Conservation (phyloP, 2,888 invertebrate species). For the Aethes cnicana region DNA sequence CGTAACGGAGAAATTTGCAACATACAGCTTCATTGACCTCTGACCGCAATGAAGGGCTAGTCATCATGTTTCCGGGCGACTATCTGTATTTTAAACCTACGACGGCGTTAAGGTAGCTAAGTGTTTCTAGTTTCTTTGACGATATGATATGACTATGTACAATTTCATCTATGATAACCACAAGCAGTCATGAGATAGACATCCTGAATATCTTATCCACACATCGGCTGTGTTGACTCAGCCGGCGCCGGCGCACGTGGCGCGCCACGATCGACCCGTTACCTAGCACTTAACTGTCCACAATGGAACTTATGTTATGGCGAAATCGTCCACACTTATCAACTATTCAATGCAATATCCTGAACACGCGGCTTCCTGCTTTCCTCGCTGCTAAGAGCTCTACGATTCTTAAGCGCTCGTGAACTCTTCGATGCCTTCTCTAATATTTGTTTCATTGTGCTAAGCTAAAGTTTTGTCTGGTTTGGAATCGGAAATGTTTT, state of each 20-base stretch:
- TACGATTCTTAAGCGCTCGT: too few species aligned
- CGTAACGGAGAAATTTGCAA: slow-evolving; percentile 35
- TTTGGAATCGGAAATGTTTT: too few species aligned
- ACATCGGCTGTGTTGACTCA: slow-evolving; percentile 40
- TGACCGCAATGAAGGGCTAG: not conserved
- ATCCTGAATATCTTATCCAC: slow-evolving; percentile 17
- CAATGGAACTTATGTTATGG: slow-evolving; percentile 8
- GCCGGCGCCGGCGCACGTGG: slow-evolving; percentile 50
- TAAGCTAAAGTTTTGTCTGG: too few species aligned
- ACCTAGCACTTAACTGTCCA: slow-evolving; percentile 4
- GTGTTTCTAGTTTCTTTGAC: too few species aligned
- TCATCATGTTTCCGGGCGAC: slow-evolving; percentile 4
- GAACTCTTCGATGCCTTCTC: too few species aligned
- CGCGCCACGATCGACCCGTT: slow-evolving; percentile 38
- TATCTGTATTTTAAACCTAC: not conserved
- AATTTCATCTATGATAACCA: not conserved
- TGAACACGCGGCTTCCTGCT: too few species aligned
- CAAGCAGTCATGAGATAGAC: slow-evolving; percentile 8
- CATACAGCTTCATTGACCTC: slow-evolving; percentile 23
- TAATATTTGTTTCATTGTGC: too few species aligned
- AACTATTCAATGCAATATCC: too few species aligned
- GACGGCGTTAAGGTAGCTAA: too few species aligned
- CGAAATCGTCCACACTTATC: slow-evolving; percentile 2
- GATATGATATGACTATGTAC: too few species aligned
- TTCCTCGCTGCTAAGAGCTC: too few species aligned